A percentile compares a stretch with the other conserved stretches of the same genome.
These are phyloP conservation scores for Drepana falcataria DNA, from an alignment of 2,888 invertebrate species.

Conservation along the genomic window DNA sequence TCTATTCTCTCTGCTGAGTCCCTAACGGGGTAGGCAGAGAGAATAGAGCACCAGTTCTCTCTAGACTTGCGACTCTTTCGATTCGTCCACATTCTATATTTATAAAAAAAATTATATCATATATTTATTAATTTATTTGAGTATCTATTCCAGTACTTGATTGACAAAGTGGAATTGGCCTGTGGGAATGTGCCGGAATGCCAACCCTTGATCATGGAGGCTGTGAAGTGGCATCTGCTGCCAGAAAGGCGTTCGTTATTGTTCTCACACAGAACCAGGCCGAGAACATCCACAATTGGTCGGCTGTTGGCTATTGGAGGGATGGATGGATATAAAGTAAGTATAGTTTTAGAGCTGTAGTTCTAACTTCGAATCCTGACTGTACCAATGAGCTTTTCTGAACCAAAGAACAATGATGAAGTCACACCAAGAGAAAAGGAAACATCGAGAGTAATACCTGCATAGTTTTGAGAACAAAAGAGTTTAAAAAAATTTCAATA, in stretches of 20 bases:
- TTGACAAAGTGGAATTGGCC: constrained; percentile 89
- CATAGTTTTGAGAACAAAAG: too few relatives aligned
- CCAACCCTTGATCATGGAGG: constrained; percentile 94
- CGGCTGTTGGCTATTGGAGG: constrained; percentile 93
- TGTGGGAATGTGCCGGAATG: constrained; percentile 84
- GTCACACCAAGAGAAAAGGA: too few relatives aligned
- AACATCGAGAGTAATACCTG: too few relatives aligned
- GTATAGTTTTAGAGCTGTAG: background rate
- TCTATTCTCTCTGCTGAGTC: too few relatives aligned
- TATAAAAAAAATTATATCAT: too few relatives aligned
- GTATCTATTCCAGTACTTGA: constrained; percentile 82
- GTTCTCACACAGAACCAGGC: constrained; percentile 89
- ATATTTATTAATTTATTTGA: constrained; percentile 20
- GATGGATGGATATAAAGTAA: constrained; percentile 92
- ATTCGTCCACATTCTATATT: too few relatives aligned
- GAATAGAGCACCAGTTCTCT: too few relatives aligned
- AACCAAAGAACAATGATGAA: too few relatives aligned
- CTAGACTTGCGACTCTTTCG: too few relatives aligned
- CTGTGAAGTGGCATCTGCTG: constrained; percentile 93
- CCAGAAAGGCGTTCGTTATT: constrained; percentile 90
- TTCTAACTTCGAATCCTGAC: background rate
- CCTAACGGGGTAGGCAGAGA: too few relatives aligned
- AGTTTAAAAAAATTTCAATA: too few relatives aligned
- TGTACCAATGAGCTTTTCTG: too few relatives aligned
- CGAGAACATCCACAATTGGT: constrained; percentile 95